These are phyloP conservation scores for Poeciliopsis occidentalis DNA, from an alignment of 2,113 vertebrate species.

Conservation along the genomic window DNA sequence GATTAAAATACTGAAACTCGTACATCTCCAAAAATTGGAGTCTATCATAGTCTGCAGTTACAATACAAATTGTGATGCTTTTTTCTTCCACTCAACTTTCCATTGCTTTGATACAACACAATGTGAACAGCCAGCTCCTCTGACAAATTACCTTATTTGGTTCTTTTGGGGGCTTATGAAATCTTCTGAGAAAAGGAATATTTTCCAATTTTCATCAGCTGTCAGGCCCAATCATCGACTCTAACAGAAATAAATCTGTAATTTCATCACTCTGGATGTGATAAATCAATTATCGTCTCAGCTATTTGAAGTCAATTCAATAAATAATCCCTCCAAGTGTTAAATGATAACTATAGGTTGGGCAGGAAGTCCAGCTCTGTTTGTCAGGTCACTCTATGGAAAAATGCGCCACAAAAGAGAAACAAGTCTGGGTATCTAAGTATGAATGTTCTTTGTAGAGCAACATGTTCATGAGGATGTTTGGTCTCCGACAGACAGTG, in stretches of 20 bases:
- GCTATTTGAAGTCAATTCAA: too few species aligned
- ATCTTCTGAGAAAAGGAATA: background rate
- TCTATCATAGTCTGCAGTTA: too few species aligned
- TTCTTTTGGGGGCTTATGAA: background rate
- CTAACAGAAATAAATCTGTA: background rate
- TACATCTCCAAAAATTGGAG: too few species aligned
- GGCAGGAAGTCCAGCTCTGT: constrained; percentile 52
- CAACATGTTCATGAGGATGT: constrained; percentile 57
- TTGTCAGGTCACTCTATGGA: constrained; percentile 54
- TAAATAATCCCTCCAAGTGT: too few species aligned
- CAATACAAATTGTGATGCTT: background rate
- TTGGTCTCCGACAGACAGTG: constrained; percentile 84
- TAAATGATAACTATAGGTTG: background rate
- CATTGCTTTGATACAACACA: background rate
- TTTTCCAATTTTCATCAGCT: constrained; percentile 11
- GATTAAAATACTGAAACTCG: too few species aligned
- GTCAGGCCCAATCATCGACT: background rate
- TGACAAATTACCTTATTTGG: background rate
- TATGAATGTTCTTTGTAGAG: constrained; percentile 35
- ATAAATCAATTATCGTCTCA: too few species aligned
- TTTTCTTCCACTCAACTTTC: background rate
- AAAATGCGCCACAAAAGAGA: constrained; percentile 56
- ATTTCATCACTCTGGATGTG: too few species aligned
- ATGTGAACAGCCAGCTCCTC: background rate
- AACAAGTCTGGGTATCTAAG: constrained; percentile 13